Percentiles rank a stretch among this genome's conserved stretches.
These are phyloP conservation scores for Panulirus ornatus DNA, from an alignment of 1,140 invertebrate species.

Conservation along the genomic window DNA sequence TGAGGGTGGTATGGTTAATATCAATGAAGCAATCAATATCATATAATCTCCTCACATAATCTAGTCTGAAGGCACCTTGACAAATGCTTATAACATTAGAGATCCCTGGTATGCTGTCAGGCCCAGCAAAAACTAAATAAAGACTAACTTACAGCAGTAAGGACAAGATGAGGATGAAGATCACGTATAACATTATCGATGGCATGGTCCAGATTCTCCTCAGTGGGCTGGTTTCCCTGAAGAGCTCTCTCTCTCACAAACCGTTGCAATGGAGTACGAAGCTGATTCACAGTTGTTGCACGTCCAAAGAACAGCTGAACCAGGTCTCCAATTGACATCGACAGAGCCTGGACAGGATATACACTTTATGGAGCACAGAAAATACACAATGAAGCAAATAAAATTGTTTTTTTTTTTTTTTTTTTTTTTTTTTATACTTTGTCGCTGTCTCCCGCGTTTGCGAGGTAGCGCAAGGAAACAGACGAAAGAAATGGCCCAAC, in stretches of 20 bases:
- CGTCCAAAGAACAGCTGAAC: constrained; percentile 67
- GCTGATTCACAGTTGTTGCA: constrained; percentile 60
- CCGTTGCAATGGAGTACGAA: constrained; percentile 48
- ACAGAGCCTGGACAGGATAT: constrained; percentile 51
- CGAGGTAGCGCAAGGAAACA: no score
- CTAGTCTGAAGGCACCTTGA: no score
- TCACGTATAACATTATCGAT: constrained; percentile 59
- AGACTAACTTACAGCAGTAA: constrained; percentile 48
- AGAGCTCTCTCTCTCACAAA: constrained; percentile 60
- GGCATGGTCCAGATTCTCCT: constrained; percentile 60
- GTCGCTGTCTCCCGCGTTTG: no score
- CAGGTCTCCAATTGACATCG: constrained; percentile 58
- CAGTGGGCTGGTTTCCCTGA: constrained; percentile 47
- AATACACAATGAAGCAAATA: no score
- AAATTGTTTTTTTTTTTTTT: no score
- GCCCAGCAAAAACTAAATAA: constrained; percentile 12
- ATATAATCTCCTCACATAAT: no score
- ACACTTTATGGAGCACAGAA: no score
- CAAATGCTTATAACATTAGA: neutral
- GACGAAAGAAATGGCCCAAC: no score
- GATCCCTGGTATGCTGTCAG: no score
- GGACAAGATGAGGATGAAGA: constrained; percentile 63
- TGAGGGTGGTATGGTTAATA: no score
- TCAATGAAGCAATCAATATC: no score
- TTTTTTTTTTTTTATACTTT: no score